These are phyloP conservation scores for Pituophis catenifer DNA, from an alignment of 2,113 vertebrate genomes.

Conservation along the genomic window DNA sequence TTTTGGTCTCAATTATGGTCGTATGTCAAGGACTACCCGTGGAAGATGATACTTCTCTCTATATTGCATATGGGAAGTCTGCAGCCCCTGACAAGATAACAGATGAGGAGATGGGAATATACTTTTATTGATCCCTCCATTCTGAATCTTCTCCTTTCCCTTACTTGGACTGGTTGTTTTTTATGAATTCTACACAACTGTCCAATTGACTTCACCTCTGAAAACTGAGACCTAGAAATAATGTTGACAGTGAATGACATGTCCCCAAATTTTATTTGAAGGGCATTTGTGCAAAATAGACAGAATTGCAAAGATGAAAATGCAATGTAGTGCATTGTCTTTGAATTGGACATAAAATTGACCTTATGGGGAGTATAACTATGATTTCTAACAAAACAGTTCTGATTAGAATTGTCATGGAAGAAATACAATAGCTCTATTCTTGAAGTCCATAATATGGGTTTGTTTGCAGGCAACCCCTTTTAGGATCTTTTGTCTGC, in stretches of 20 bases:
- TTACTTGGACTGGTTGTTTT: conserved; percentile 22
- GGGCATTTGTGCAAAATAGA: conserved; percentile 56
- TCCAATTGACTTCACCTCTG: conserved; percentile 50
- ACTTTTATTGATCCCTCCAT: neutral
- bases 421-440: neutral
- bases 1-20: too few species aligned
- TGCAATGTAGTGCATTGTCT: conserved; percentile 27
- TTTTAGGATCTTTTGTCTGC: neutral
- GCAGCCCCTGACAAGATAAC: neutral
- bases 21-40: too few species aligned
- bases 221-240: conserved; percentile 54
- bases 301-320: conserved; percentile 55
- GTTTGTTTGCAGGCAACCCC: neutral
- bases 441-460: neutral
- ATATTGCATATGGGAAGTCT: neutral
- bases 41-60: neutral
- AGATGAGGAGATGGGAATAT: neutral
- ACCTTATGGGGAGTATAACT: neutral
- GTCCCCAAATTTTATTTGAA: conserved; percentile 54
- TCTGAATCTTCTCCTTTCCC: neutral
- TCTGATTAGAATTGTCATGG: neutral
- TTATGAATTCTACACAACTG: conserved; percentile 41
- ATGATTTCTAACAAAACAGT: neutral
- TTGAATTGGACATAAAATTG: conserved; percentile 35
- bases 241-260: conserved; percentile 57